A percentile compares a stretch with the other conserved stretches of the same genome.
These are phyloP conservation scores for Lithobates pipiens DNA, from an alignment of 2,797 vertebrate species.

Conservation along the genomic window DNA sequence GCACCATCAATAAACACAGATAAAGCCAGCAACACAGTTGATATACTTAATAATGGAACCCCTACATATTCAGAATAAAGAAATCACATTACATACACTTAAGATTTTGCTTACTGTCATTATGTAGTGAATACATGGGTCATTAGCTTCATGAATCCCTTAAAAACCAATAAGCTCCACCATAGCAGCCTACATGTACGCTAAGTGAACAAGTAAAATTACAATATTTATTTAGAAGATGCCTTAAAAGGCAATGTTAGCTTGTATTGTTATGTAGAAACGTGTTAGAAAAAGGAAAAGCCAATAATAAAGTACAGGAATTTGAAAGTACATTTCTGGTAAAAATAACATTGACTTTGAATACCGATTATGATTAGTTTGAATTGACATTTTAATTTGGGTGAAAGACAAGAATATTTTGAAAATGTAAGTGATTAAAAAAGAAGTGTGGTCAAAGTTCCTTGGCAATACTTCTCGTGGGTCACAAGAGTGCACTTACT, in stretches of 20 bases:
- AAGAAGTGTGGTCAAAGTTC: too few relatives aligned
- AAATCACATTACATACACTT: slow-evolving; percentile 50
- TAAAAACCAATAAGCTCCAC: slow-evolving; percentile 47
- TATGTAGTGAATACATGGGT: slow-evolving; percentile 51
- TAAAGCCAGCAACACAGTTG: slow-evolving; percentile 29
- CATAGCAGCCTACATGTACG: slow-evolving; percentile 33
- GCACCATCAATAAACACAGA: slow-evolving; percentile 50
- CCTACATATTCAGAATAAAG: slow-evolving; percentile 36
- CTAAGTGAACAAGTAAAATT: slow-evolving; percentile 50
- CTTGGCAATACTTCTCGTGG: too few relatives aligned
- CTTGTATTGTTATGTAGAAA: neutral
- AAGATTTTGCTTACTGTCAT: slow-evolving; percentile 59
- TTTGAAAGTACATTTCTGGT: neutral
- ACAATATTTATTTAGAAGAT: slow-evolving; percentile 40
- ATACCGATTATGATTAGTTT: too few relatives aligned
- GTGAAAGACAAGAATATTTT: too few relatives aligned
- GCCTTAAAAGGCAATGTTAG: neutral
- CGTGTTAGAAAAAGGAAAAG: neutral
- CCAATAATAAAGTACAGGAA: neutral
- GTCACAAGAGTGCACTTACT: too few relatives aligned
- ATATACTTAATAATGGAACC: slow-evolving; percentile 30
- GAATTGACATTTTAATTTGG: too few relatives aligned
- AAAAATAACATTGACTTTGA: too few relatives aligned
- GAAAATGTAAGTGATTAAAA: too few relatives aligned
- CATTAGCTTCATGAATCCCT: slow-evolving; percentile 59